Conservation (phyloP, 2,888 invertebrate species). For the Myopa testacea region DNA sequence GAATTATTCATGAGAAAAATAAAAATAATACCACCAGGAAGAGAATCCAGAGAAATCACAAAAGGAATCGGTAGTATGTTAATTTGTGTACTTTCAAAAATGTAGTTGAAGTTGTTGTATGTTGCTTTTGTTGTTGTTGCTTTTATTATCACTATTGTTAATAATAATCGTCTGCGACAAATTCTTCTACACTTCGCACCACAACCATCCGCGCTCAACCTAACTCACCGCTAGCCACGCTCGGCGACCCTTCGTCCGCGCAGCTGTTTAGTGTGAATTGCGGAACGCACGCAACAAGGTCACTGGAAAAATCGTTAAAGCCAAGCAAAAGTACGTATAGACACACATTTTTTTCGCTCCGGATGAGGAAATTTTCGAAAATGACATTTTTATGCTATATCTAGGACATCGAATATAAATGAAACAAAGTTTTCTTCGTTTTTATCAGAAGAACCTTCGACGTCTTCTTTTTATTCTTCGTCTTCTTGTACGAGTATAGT, state of each 20-base stretch:
- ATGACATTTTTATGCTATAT: not conserved
- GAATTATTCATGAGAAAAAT: too few species aligned
- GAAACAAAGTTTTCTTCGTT: not conserved
- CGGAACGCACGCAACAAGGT: conserved; percentile 66
- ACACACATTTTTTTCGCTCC: conserved; percentile 51
- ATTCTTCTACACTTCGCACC: not conserved
- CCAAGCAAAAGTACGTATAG: conserved; percentile 46
- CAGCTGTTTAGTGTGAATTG: not conserved
- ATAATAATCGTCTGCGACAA: not conserved
- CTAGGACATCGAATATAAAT: not conserved
- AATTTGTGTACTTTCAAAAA: too few species aligned
- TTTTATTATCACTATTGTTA: too few species aligned
- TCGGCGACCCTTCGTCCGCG: not conserved
- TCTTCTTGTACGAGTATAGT: not conserved
- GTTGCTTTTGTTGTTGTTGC: too few species aligned
- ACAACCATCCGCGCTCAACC: not conserved
- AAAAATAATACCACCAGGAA: too few species aligned
- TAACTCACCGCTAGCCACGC: not conserved
- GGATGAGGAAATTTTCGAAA: conserved; percentile 27
- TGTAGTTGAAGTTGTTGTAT: too few species aligned
- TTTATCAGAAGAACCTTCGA: conserved; percentile 12
- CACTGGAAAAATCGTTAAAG: conserved; percentile 62
- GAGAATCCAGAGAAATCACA: too few species aligned
- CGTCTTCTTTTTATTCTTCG: not conserved
- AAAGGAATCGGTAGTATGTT: too few species aligned